Base-by-base conservation (phyloP, 2,888 invertebrate genomes). In the Aphrophora alni region DNA sequence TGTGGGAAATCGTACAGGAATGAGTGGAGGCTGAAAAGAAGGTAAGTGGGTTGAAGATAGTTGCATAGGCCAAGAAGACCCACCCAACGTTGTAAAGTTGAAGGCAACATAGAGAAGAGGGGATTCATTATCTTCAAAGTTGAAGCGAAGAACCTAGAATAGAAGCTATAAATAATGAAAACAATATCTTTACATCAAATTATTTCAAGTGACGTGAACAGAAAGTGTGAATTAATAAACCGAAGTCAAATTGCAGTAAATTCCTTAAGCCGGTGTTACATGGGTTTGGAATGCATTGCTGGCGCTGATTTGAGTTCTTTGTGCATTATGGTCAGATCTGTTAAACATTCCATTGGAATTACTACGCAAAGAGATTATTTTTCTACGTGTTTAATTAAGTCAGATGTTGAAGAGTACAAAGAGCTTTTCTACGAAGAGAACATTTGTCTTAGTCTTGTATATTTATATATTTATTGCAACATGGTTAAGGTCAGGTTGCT, bases 371-470 rank as follows among this genome's bases (percentile, higher is more conserved):
- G 33, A 5, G 5, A 3, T 33, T 33, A 33, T 14, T 59, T 59
- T 21, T n/a, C 21, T 21, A 14, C 59, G 21, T 21, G 59, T 59
- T 59, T 59, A 59, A 59, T 59, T 59, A 59, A 59, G 21, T n/a
- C 21, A 59, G 21, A 59, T 59, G 59, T n/a, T 33, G 59, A 59
- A 3, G 59, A 59, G 59, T 59, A 59, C 59, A 59, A 59, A 59
- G 59, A n/a, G n/a, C 4, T 21, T 21, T 59, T 59, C 59, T 21
- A 59, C 59, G 59, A n/a, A 21, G 4, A n/a, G 10, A 59, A 21
- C 59, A 59, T 59, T 59, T 59, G 59, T 59, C 59, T 59, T 59
- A 59, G 59, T 59, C 59, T 59, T 21, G 59, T 59, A 21, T 59
- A 21, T 59, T 59, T 59, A 59, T 59, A 59, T 59, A 59, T 59